Conservation (phyloP, 2,113 vertebrate species). For the Nanorana parkeri region DNA sequence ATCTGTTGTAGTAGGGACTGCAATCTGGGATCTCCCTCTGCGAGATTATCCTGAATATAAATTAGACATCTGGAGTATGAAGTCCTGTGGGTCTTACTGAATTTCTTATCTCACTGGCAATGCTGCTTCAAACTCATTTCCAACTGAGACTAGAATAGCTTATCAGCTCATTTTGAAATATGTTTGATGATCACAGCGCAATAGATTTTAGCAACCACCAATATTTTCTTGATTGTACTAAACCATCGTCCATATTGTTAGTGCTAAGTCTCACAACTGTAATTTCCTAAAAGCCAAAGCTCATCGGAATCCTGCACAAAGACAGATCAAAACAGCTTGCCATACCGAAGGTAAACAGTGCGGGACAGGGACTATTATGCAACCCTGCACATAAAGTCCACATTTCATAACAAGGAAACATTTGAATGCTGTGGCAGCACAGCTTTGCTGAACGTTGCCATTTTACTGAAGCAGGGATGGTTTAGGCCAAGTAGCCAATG, state of each 20-base stretch:
- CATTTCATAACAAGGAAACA: too few relatives aligned
- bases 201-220: background rate
- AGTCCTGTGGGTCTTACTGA: constrained; percentile 31
- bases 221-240: background rate
- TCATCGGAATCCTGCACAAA: too few relatives aligned
- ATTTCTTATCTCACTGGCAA: constrained; percentile 45
- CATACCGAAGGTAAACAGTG: too few relatives aligned
- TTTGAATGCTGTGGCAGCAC: too few relatives aligned
- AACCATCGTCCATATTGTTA: background rate
- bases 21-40: constrained; percentile 3
- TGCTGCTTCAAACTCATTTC: constrained; percentile 41
- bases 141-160: constrained; percentile 51
- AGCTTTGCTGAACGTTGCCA: too few relatives aligned
- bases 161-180: constrained; percentile 38
- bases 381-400: too few relatives aligned
- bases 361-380: too few relatives aligned
- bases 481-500: too few relatives aligned
- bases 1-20: background rate
- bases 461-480: too few relatives aligned
- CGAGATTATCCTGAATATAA: constrained; percentile 31
- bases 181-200: constrained; percentile 25
- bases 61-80: constrained; percentile 29
- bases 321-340: too few relatives aligned
- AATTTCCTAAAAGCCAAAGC: too few relatives aligned
- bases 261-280: too few relatives aligned